phyloP scores from a whole-genome alignment of 2,888 invertebrate genomes.

The Habroteleia sp. region DNA sequence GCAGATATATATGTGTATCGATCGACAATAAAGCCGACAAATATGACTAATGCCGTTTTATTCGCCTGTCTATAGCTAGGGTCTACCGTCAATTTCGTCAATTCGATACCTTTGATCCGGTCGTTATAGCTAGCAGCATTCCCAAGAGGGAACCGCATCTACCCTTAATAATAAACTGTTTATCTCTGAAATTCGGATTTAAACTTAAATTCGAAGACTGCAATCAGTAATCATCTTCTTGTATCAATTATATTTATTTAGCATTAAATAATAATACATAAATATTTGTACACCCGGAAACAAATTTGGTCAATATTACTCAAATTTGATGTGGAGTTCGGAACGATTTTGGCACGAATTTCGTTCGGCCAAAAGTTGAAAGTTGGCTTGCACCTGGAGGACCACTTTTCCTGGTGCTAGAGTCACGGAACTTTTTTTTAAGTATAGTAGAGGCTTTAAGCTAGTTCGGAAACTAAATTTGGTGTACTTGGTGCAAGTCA shows the following conservation, averaged over 20 bases:
- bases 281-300: too few relatives aligned
- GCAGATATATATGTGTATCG: constrained; percentile 22
- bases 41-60: constrained; percentile 52
- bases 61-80: constrained; percentile 36
- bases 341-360: too few relatives aligned
- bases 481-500: too few relatives aligned
- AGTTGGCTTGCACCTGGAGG: too few relatives aligned
- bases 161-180: constrained; percentile 73
- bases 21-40: constrained; percentile 38
- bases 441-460: too few relatives aligned
- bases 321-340: too few relatives aligned
- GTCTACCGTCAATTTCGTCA: constrained; percentile 65
- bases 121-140: constrained; percentile 69
- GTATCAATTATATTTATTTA: constrained; percentile 10
- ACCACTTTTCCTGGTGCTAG: too few relatives aligned
- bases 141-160: constrained; percentile 62
- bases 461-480: too few relatives aligned
- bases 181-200: constrained; percentile 78
- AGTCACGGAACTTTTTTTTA: too few relatives aligned
- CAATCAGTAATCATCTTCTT: constrained; percentile 12
- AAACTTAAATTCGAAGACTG: constrained; percentile 69
- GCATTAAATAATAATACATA: too few relatives aligned
- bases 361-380: too few relatives aligned
- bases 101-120: constrained; percentile 77
- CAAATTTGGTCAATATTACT: too few relatives aligned